Conservation (phyloP, 2,888 invertebrate genomes). For the Phasia obesa region DNA sequence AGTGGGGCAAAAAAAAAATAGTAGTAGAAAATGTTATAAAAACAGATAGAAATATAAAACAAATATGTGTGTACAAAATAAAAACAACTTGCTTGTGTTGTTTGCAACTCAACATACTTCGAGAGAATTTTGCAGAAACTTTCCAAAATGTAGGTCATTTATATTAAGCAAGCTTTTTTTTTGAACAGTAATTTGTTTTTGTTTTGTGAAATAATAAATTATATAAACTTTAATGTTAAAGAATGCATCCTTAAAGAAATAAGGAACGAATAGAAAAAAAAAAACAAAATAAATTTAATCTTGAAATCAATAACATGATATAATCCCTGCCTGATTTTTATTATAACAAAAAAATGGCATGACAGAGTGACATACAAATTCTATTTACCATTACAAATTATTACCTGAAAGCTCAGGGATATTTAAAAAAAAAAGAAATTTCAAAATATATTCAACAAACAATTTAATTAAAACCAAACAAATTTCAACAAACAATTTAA, state of each 20-base stretch:
- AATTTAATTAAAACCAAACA: conserved; percentile 18
- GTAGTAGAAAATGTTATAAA: conserved; percentile 15
- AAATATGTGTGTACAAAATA: conserved; percentile 18
- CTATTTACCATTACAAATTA: not conserved
- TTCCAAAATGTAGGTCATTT: conserved; percentile 54
- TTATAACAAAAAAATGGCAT: too few relatives aligned
- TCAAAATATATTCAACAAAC: not conserved
- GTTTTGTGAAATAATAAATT: too few relatives aligned
- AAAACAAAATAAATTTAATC: too few relatives aligned
- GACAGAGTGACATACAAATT: too few relatives aligned
- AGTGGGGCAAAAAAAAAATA: conserved; percentile 41
- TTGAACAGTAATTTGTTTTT: too few relatives aligned
- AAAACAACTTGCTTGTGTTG: conserved; percentile 30
- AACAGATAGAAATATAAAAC: conserved; percentile 41
- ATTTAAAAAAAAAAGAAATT: not conserved
- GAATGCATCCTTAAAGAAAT: too few relatives aligned
- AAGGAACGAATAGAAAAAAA: too few relatives aligned
- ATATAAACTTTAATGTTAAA: too few relatives aligned
- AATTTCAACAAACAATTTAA: not conserved
- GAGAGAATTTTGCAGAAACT: conserved; percentile 51
- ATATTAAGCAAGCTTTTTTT: conserved; percentile 22
- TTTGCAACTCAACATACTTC: conserved; percentile 2
- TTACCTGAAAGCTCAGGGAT: not conserved
- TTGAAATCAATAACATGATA: too few relatives aligned
- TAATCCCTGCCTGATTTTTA: too few relatives aligned